Percentiles rank a stretch among this genome's conserved stretches.
Evolutionary conservation across 2,888 invertebrate genomes (phyloP).

Genomic region (Sarcophaga carnaria): DNA sequence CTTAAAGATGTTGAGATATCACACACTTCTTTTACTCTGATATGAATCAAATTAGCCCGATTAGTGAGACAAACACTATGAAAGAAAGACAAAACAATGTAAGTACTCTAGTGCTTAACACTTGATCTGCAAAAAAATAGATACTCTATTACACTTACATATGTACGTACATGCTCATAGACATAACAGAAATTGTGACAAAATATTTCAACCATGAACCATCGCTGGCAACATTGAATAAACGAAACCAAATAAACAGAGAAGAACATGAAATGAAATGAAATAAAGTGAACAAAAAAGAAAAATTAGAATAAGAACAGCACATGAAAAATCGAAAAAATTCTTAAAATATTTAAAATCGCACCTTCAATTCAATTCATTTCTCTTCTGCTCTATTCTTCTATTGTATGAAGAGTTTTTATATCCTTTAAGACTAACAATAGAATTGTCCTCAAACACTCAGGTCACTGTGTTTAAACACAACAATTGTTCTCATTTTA

Average conservation of each 20-base stretch:
- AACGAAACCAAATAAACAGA: not conserved
- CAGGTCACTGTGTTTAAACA: conserved; percentile 44
- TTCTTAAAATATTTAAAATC: conserved; percentile 32
- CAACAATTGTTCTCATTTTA: conserved; percentile 46
- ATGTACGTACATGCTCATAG: not conserved
- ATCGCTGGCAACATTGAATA: conserved; percentile 22
- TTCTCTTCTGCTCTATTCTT: not conserved
- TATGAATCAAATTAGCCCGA: conserved; percentile 62
- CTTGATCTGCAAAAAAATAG: conserved; percentile 43
- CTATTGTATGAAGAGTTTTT: conserved; percentile 26
- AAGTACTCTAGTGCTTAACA: conserved; percentile 60
- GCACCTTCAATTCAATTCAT: conserved; percentile 50
- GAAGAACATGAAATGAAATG: not conserved
- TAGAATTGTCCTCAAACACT: conserved; percentile 42
- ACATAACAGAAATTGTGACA: conserved; percentile 27
- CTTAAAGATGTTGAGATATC: conserved; percentile 40
- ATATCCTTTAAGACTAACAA: conserved; percentile 32
- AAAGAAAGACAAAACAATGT: conserved; percentile 39
- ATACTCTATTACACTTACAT: not conserved
- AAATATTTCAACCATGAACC: conserved; percentile 41
- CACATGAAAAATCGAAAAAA: conserved; percentile 35
- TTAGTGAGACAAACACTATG: conserved; percentile 39
- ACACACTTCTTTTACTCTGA: not conserved
- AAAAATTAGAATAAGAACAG: conserved; percentile 47
- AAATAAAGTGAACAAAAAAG: conserved; percentile 55